Percentiles rank a stretch among this genome's conserved stretches.
Conservation (phyloP, 2,113 vertebrate genomes). For the Clarias batrachus region DNA sequence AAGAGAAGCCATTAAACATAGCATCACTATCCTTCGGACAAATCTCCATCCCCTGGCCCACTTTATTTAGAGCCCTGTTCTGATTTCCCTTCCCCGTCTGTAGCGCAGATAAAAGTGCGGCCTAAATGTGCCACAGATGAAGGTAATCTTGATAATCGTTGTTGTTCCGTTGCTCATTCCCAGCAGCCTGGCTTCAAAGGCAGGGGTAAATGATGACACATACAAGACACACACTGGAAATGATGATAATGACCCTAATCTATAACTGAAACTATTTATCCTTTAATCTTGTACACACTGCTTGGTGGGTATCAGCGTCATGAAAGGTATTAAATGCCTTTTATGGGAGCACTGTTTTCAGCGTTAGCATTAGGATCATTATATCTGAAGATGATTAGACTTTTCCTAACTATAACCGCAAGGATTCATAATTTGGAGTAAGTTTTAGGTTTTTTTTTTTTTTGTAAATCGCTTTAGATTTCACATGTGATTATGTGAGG, state of each 20-base stretch:
- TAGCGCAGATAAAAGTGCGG: slow-evolving; percentile 27
- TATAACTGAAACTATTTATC: slow-evolving; percentile 38
- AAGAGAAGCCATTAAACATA: slow-evolving; percentile 33
- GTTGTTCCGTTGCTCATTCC: slow-evolving; percentile 44
- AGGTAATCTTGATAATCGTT: slow-evolving; percentile 46
- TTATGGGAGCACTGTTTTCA: neutral
- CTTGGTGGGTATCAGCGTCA: neutral
- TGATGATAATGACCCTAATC: slow-evolving; percentile 30
- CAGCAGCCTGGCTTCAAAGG: slow-evolving; percentile 41
- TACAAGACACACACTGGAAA: slow-evolving; percentile 5
- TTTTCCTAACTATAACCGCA: neutral
- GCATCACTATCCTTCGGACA: slow-evolving; percentile 22
- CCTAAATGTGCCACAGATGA: slow-evolving; percentile 42
- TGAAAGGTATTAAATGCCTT: slow-evolving; percentile 30
- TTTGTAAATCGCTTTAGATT: neutral
- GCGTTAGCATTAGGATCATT: neutral
- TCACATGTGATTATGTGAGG: neutral
- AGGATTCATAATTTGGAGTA: neutral
- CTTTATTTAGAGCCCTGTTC: slow-evolving; percentile 34
- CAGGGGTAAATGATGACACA: slow-evolving; percentile 36
- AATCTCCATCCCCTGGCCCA: slow-evolving; percentile 25
- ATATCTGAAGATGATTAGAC: neutral
- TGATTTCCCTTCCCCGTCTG: slow-evolving; percentile 28
- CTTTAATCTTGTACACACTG: slow-evolving; percentile 39
- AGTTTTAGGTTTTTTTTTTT: neutral